Percentiles rank a stretch among this genome's conserved stretches.
phyloP scores from a whole-genome alignment of 2,113 vertebrate genomes.

The Pachyramphus minor region DNA sequence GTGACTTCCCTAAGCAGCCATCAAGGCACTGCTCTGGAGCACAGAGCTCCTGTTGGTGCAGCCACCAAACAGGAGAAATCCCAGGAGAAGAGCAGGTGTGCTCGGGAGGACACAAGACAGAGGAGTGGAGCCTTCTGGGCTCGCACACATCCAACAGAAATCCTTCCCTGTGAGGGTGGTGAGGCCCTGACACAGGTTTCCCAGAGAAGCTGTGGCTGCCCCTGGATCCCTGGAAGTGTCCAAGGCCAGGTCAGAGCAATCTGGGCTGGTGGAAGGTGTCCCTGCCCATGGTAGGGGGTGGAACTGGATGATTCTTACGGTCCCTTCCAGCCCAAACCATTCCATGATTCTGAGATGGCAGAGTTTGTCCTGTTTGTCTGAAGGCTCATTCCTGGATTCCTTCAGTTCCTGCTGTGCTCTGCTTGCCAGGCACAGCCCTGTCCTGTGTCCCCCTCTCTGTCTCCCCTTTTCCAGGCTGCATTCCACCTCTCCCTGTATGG shows the following conservation, averaged over 20 bases:
- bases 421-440: not conserved
- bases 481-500: accelerated
- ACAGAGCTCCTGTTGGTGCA: not conserved
- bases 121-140: not conserved
- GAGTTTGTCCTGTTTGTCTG: not conserved
- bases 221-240: not conserved
- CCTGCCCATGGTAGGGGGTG: not conserved
- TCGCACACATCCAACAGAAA: not conserved
- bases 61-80: not conserved
- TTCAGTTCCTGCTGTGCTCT: not conserved
- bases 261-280: not conserved
- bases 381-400: not conserved
- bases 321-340: not conserved
- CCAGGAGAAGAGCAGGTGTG: not conserved
- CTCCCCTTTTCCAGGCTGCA: accelerated
- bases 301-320: not conserved
- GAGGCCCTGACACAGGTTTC: not conserved
- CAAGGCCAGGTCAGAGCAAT: not conserved
- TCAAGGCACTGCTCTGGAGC: not conserved
- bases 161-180: not conserved
- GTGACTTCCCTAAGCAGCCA: not conserved
- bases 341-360: not conserved
- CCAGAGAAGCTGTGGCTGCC: not conserved
- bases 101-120: too few species aligned
- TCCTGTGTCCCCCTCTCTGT: not conserved